phyloP scores from a whole-genome alignment of 2,888 invertebrate genomes.

The Bembecia ichneumoniformis region DNA sequence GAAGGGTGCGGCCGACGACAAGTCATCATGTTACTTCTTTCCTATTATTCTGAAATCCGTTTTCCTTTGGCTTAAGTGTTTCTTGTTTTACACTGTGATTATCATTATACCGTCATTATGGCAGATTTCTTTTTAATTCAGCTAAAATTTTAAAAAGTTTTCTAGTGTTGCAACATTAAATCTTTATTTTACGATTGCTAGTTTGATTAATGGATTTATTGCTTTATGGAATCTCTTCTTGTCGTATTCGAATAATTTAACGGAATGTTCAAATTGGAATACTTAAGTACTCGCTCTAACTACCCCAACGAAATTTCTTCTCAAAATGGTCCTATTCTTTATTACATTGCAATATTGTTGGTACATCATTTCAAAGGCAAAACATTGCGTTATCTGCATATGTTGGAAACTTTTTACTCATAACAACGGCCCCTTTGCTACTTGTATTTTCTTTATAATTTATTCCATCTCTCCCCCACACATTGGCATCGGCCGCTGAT shows the following conservation, averaged over 20 bases:
- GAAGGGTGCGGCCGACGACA: constrained; percentile 63
- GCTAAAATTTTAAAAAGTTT: not conserved
- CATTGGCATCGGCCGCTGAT: constrained; percentile 73
- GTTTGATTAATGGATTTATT: too few relatives aligned
- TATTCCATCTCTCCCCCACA: constrained; percentile 69
- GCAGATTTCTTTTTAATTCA: not conserved
- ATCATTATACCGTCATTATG: constrained; percentile 21
- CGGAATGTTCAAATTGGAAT: too few relatives aligned
- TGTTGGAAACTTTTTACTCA: constrained; percentile 58
- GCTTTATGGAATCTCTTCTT: too few relatives aligned
- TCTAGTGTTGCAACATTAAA: too few relatives aligned
- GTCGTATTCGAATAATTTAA: too few relatives aligned
- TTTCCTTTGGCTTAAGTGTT: constrained; percentile 41
- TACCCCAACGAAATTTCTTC: constrained; percentile 1
- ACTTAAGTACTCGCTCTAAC: too few relatives aligned
- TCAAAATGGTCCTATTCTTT: constrained; percentile 11
- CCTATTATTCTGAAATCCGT: constrained; percentile 59
- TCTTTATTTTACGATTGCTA: too few relatives aligned
- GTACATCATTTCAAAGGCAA: constrained; percentile 42
- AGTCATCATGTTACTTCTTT: constrained; percentile 71
- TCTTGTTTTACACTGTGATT: constrained; percentile 37
- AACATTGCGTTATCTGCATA: constrained; percentile 53
- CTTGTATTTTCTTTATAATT: constrained; percentile 72
- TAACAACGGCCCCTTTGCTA: constrained; percentile 60
- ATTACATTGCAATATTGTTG: constrained; percentile 36